Evolutionary conservation across 1,140 invertebrate species (phyloP), one percentile per base, ranked within the genome.

Genomic region (Xylocopa sonorina): DNA sequence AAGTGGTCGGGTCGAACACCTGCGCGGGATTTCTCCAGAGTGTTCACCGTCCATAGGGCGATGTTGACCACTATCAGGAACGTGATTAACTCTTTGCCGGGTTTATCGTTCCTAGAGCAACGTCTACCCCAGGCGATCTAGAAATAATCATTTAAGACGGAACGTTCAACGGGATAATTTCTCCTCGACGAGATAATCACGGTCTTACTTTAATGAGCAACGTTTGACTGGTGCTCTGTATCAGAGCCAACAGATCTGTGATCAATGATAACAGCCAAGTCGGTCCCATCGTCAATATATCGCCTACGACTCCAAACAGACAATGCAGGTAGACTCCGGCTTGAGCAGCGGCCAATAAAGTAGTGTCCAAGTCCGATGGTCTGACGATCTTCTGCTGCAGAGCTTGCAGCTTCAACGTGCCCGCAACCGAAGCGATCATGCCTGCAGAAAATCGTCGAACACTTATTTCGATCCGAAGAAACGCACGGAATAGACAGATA

Each of bases 321-420:
- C 96, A 96, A 91, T 98, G 98, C 34, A 98, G 94, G 89, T 97
- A 98, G 68, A 98, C 96, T 1, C 98, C 98, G 2, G 96, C 96
- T 89, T 98, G 96, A 3, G 97, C 97, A 29, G 98, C 95, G 9
- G 98, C 95, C 55, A 99, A 93, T 14, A 98, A 93, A 3, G 96
- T 97, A 60, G 96, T 97, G 89, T 98, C 97, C 80, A 99, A 92
- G 64, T 96, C 95, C 67, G 98, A 91, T n/a, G 91, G 88, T 62
- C 90, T 91, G 60, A 82, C 84, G 34, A 88, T 87, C 69, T 83
- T 90, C 81, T 93, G 92, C 50, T 94, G 92, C 83, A 90, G 80
- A 55, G 85, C 80, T 29, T 88, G 82, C 34, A 92, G 82, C 85
- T 92, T 93, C 46, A 91, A 62, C 21, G 90, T 89, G 16, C 88